A percentile compares a stretch with the other conserved stretches of the same genome.
These are phyloP conservation scores for Heptranchias perlo DNA, from an alignment of 2,113 vertebrate genomes.

Conservation along the genomic window DNA sequence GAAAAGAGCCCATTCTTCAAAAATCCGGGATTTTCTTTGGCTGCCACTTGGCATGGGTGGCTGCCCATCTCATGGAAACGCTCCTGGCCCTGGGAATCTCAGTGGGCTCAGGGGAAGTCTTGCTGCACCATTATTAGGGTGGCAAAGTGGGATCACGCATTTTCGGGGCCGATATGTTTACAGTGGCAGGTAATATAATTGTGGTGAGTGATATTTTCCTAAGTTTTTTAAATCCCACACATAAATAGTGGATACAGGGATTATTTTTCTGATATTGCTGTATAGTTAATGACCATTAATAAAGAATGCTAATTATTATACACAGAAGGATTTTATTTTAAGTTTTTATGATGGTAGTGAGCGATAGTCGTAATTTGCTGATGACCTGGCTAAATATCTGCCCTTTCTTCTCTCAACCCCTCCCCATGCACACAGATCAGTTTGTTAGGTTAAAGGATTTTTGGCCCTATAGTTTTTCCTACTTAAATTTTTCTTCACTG, in stretches of 20 bases:
- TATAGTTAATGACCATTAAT: neutral
- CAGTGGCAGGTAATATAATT: neutral
- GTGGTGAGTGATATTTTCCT: neutral
- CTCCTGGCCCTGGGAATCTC: neutral
- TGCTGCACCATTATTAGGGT: neutral
- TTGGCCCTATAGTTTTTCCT: neutral
- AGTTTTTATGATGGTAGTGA: neutral
- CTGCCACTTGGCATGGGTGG: neutral
- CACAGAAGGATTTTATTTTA: neutral
- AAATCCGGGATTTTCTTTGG: neutral
- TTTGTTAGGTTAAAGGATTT: neutral
- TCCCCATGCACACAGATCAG: neutral
- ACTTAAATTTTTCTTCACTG: neutral
- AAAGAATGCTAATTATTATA: neutral
- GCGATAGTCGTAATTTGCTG: neutral
- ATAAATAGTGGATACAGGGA: neutral
- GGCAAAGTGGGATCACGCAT: neutral
- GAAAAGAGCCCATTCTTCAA: neutral
- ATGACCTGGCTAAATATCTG: neutral
- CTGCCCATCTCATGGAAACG: neutral
- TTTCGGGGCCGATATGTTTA: neutral
- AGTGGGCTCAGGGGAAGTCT: neutral
- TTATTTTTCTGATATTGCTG: neutral
- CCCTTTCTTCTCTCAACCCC: neutral
- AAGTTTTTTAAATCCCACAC: neutral